Conservation (phyloP, 2,797 vertebrate species). For the Echiichthys vipera region DNA sequence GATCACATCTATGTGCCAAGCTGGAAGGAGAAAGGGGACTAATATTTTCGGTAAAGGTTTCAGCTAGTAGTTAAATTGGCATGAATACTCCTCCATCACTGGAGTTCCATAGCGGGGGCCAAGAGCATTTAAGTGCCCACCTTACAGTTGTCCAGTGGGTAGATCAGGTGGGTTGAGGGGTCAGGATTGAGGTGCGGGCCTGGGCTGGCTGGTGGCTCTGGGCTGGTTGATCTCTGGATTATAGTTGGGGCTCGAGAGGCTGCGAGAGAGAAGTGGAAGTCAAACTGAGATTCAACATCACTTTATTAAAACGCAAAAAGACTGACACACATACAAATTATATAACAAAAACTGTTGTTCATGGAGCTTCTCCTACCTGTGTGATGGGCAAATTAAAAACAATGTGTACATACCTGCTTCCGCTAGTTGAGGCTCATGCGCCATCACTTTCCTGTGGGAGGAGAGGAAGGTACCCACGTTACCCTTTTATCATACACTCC, state of each 20-base stretch:
- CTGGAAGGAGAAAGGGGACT: not conserved
- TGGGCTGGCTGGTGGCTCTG: slow-evolving; percentile 63
- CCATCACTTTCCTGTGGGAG: slow-evolving; percentile 69
- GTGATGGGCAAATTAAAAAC: not conserved
- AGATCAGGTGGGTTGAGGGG: slow-evolving; percentile 16
- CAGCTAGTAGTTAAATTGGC: slow-evolving; percentile 6
- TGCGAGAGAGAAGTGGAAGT: slow-evolving; percentile 20
- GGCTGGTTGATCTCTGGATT: slow-evolving; percentile 76
- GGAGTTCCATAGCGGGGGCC: slow-evolving; percentile 9
- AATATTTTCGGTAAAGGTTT: not conserved
- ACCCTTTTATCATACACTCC: not conserved
- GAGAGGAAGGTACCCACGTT: not conserved
- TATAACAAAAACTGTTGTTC: not conserved
- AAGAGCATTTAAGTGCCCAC: slow-evolving; percentile 31
- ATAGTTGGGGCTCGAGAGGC: slow-evolving; percentile 62
- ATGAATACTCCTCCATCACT: slow-evolving; percentile 3
- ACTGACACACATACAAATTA: not conserved
- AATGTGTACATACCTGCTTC: slow-evolving; percentile 65
- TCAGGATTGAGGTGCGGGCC: slow-evolving; percentile 50
- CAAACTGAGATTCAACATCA: not conserved
- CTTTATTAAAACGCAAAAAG: not conserved
- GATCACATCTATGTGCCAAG: slow-evolving; percentile 1
- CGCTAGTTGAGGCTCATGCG: slow-evolving; percentile 62
- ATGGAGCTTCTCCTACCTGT: not conserved
- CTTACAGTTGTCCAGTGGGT: slow-evolving; percentile 29